Conservation (phyloP, 30 jellyfish, hydroid and myxozoan species). For the Haliclystus octoradiatus region DNA sequence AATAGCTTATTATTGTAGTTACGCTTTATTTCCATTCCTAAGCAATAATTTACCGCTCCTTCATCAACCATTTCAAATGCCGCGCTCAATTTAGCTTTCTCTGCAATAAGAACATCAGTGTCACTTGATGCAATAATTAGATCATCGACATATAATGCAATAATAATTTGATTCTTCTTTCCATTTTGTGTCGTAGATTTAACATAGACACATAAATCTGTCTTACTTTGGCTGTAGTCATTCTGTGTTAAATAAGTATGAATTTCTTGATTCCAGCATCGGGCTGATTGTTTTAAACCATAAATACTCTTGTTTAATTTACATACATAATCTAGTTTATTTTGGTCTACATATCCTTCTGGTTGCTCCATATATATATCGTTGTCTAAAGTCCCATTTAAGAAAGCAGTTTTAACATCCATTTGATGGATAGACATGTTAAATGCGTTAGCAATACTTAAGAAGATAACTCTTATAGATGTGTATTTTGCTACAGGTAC, state of each 20-base stretch:
- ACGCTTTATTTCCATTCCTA: slow-evolving; percentile 28
- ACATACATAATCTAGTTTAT: slow-evolving; percentile 32
- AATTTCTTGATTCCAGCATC: slow-evolving; percentile 37
- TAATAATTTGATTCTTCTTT: slow-evolving; percentile 4
- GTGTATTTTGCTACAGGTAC: slow-evolving; percentile 31
- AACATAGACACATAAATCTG: slow-evolving; percentile 30
- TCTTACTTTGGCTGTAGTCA: slow-evolving; percentile 20
- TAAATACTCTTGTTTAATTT: slow-evolving; percentile 33
- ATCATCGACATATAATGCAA: slow-evolving; percentile 38
- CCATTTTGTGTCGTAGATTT: slow-evolving; percentile 25
- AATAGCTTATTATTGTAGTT: slow-evolving; percentile 17
- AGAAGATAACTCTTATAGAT: slow-evolving; percentile 27
- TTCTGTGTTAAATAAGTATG: slow-evolving; percentile 28
- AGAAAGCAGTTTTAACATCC: slow-evolving; percentile 42
- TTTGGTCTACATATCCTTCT: slow-evolving; percentile 27
- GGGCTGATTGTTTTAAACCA: slow-evolving; percentile 51
- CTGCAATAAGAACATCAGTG: slow-evolving; percentile 20
- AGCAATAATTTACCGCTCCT: slow-evolving; percentile 22
- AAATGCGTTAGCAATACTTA: slow-evolving; percentile 18
- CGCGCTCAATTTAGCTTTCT: slow-evolving; percentile 10
- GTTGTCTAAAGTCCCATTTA: slow-evolving; percentile 29
- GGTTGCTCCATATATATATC: slow-evolving; percentile 46
- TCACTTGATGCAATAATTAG: slow-evolving; percentile 26
- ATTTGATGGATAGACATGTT: slow-evolving; percentile 31
- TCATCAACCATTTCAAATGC: slow-evolving; percentile 24